phyloP scores from a whole-genome alignment of 2,797 vertebrate genomes.

The Momotus momota region DNA sequence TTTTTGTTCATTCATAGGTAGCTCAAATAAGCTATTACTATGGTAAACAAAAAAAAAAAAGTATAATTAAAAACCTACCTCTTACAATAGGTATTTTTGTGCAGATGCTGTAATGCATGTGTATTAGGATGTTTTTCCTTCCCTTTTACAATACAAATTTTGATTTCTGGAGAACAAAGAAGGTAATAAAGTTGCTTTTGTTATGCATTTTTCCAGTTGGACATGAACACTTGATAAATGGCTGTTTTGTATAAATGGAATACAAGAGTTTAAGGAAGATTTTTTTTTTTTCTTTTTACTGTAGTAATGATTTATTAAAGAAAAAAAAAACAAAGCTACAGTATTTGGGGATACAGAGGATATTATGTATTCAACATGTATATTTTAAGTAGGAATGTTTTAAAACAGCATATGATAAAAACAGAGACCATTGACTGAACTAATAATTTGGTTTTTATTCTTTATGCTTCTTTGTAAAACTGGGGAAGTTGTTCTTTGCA shows the following conservation, averaged over 20 bases:
- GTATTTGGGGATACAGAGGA: background rate
- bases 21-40: slow-evolving; percentile 53
- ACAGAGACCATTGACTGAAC: background rate
- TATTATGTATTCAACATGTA: background rate
- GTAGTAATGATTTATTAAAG: background rate
- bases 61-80: background rate
- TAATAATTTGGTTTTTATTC: background rate
- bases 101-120: background rate
- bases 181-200: slow-evolving; percentile 41
- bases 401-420: background rate
- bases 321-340: background rate
- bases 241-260: background rate
- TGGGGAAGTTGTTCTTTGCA: background rate
- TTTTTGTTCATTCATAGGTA: slow-evolving; percentile 67
- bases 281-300: background rate
- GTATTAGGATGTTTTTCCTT: slow-evolving; percentile 32
- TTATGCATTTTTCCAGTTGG: background rate
- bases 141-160: slow-evolving; percentile 31
- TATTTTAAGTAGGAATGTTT: background rate
- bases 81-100: background rate
- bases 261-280: background rate
- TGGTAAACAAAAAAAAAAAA: background rate
- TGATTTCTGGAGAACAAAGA: slow-evolving; percentile 6
- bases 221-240: background rate
- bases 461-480: background rate